Conservation (phyloP, 2,113 vertebrate species). For the Gambusia holbrooki region DNA sequence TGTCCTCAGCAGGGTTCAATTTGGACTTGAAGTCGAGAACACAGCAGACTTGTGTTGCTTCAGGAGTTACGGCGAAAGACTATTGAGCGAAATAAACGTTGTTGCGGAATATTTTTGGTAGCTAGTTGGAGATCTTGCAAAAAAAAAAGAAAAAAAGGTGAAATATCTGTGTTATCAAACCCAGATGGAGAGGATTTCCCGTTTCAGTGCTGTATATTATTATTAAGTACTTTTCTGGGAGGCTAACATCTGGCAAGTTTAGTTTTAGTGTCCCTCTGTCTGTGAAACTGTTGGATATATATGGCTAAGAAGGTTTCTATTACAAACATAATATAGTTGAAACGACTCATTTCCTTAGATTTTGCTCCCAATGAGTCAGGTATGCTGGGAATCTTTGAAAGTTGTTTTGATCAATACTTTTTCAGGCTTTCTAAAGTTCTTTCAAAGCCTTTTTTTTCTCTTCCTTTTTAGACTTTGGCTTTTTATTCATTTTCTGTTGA, state of each 20-base stretch:
- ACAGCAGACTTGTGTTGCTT: slow-evolving; percentile 4
- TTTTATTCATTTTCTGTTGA: background rate
- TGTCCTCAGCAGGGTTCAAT: slow-evolving; percentile 57
- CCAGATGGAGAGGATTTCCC: background rate
- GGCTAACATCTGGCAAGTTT: background rate
- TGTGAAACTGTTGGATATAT: background rate
- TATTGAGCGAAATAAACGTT: background rate
- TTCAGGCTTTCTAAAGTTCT: background rate
- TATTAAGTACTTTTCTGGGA: background rate
- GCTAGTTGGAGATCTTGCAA: background rate
- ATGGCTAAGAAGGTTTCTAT: background rate
- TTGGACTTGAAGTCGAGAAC: slow-evolving; percentile 21
- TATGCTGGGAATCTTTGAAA: background rate
- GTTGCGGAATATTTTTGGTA: background rate
- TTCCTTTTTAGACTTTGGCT: background rate
- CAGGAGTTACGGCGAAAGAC: slow-evolving; percentile 18
- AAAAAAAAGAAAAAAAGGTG: background rate
- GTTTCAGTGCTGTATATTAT: background rate
- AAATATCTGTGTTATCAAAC: background rate
- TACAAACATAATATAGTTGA: background rate
- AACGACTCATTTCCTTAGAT: background rate
- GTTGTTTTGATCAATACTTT: background rate
- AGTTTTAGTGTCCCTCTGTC: background rate
- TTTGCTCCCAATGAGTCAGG: background rate
- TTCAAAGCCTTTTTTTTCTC: background rate